Base-by-base conservation (phyloP, 2,113 vertebrate species). In the Hepsetus odoe region DNA sequence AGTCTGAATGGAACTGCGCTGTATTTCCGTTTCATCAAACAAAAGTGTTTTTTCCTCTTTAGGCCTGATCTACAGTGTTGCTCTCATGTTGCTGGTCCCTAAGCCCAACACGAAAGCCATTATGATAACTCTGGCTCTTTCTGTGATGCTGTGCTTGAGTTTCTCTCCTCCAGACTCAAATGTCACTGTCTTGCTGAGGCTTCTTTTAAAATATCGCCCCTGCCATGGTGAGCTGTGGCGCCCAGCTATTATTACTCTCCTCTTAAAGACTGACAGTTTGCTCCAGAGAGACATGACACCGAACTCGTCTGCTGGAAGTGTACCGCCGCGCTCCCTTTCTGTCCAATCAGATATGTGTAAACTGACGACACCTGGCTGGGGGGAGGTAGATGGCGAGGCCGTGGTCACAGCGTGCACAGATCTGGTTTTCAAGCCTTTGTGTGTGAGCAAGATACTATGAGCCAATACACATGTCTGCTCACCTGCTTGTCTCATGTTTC, bases 201-300 rank as follows among this genome's bases (percentile, higher is more conserved):
- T 92, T 90, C 89, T 89, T 88, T 88, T 86, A 91, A 83, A 79
- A 79, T 30, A 73, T 88, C 80, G 88, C 85, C 85, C 88, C 87
- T 87, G 88, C 91, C 86, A 86, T 84, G 85, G 86, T 85, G 86
- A 84, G 86, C 89, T 84, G 85, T 89, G 90, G 88, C 85, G 87
- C 88, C 88, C 72, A 73, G 88, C 91, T 92, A 90, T 94, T 92
- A 92, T 92, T 93, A 92, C 90, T 91, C 89, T 88, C 84, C 88
- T 90, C 90, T 91, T 89, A 91, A 90, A 92, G 90, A 90, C 89
- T 93, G 91, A 91, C 91, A 90, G 90, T 90, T 66, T 83, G 77
- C 86, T 89, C 91, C 87, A 86, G 80, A 38, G 89, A 92, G 91
- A 92, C 77, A 73, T 85, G 90, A 91, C 90, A 90, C 88, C 82